These are phyloP conservation scores for Nothoprocta pentlandii DNA, from an alignment of 2,113 vertebrate species.

Conservation along the genomic window DNA sequence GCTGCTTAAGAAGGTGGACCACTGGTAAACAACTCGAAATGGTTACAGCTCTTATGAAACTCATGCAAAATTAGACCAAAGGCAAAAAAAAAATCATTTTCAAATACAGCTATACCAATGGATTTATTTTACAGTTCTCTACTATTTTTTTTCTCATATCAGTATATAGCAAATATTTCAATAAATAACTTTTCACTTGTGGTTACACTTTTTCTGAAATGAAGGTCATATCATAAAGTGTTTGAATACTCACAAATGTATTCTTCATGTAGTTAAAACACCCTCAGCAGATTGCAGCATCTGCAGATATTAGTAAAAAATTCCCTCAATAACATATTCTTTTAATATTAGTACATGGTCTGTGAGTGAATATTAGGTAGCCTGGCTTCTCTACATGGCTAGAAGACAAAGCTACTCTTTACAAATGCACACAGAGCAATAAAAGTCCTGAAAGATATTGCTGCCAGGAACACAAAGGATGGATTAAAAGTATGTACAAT, in stretches of 20 bases:
- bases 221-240: not conserved
- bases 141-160: not conserved
- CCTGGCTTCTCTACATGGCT: not conserved
- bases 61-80: not conserved
- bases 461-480: not conserved
- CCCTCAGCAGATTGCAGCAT: not conserved
- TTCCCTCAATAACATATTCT: not conserved
- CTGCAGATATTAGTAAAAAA: not conserved
- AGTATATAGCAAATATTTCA: not conserved
- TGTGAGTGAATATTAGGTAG: not conserved
- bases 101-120: not conserved
- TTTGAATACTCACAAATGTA: not conserved
- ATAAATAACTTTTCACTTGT: not conserved
- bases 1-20: not conserved
- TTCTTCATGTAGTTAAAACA: not conserved
- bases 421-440: not conserved
- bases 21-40: not conserved
- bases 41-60: not conserved
- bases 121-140: not conserved
- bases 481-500: constrained; percentile 8
- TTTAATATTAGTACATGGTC: not conserved
- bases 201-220: not conserved
- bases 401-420: constrained; percentile 16
- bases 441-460: not conserved
- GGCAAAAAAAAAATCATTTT: not conserved